These are phyloP conservation scores for Halictus rubicundus DNA, from an alignment of 1,140 invertebrate genomes.

Conservation along the genomic window DNA sequence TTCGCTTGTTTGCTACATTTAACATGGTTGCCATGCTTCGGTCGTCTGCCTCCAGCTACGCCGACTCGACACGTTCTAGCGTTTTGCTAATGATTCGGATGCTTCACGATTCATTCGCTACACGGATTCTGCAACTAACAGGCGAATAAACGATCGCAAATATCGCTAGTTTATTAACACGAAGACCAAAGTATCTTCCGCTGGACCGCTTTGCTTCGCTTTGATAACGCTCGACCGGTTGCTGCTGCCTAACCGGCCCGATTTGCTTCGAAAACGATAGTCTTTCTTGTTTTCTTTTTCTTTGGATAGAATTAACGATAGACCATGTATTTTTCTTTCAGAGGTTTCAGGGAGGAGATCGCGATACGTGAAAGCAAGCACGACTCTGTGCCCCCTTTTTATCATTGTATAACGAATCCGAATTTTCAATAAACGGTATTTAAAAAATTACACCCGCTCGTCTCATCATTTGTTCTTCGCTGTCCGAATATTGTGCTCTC, in stretches of 20 bases:
- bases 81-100: slow-evolving; percentile 21
- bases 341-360: slow-evolving; percentile 50
- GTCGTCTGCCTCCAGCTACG: slow-evolving; percentile 18
- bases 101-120: slow-evolving; percentile 42
- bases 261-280: slow-evolving; percentile 31
- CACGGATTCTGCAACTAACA: slow-evolving; percentile 29
- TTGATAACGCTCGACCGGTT: slow-evolving; percentile 40
- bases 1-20: slow-evolving; percentile 68
- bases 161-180: slow-evolving; percentile 38
- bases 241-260: slow-evolving; percentile 37
- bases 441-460: slow-evolving; percentile 13
- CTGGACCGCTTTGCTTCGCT: slow-evolving; percentile 59
- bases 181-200: not conserved
- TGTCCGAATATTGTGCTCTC: not conserved
- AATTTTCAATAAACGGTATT: slow-evolving; percentile 74
- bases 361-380: slow-evolving; percentile 24
- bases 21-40: slow-evolving; percentile 26
- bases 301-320: slow-evolving; percentile 43
- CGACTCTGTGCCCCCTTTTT: slow-evolving; percentile 55
- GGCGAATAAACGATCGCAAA: slow-evolving; percentile 19
- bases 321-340: slow-evolving; percentile 68
- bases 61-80: slow-evolving; percentile 31
- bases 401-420: slow-evolving; percentile 65
- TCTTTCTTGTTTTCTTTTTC: slow-evolving; percentile 23
- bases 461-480: not conserved